phyloP scores from a whole-genome alignment of 2,113 vertebrate species.

The Mastomys coucha region DNA sequence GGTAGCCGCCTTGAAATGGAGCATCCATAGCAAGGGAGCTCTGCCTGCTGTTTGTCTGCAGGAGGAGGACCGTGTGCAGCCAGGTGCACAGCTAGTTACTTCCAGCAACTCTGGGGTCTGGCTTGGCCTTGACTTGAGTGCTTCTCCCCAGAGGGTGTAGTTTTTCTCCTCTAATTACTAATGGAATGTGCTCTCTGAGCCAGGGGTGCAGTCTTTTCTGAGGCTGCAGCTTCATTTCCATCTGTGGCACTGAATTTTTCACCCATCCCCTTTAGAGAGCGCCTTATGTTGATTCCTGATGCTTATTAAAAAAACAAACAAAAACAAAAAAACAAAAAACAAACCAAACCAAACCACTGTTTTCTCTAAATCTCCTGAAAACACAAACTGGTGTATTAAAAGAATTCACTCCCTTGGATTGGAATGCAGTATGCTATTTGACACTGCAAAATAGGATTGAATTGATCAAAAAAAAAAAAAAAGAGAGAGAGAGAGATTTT shows the following conservation, averaged over 20 bases:
- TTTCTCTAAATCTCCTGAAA: constrained; percentile 35
- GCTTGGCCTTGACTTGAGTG: constrained; percentile 5
- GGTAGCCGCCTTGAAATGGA: constrained; percentile 57
- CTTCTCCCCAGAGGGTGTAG: constrained; percentile 43
- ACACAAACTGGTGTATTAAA: constrained; percentile 21
- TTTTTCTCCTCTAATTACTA: constrained; percentile 70
- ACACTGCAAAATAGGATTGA: neutral
- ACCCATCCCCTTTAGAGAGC: constrained; percentile 16
- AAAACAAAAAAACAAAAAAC: too few relatives aligned
- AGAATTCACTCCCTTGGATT: neutral
- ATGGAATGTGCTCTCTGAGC: constrained; percentile 56
- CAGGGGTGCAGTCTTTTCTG: constrained; percentile 54
- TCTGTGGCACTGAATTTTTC: neutral
- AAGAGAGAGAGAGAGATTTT: too few relatives aligned
- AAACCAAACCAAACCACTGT: too few relatives aligned
- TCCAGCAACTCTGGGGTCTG: constrained; percentile 40
- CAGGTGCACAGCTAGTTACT: constrained; percentile 50
- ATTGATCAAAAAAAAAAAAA: neutral
- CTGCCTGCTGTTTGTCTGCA: constrained; percentile 21
- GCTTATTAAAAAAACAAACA: neutral
- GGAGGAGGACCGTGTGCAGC: constrained; percentile 23
- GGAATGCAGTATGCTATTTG: neutral
- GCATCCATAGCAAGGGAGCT: constrained; percentile 15
- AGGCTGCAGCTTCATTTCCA: constrained; percentile 43
- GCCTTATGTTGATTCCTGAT: neutral